Evolutionary conservation across 2,888 invertebrate genomes (phyloP).

Genomic region (Merodon equestris): DNA sequence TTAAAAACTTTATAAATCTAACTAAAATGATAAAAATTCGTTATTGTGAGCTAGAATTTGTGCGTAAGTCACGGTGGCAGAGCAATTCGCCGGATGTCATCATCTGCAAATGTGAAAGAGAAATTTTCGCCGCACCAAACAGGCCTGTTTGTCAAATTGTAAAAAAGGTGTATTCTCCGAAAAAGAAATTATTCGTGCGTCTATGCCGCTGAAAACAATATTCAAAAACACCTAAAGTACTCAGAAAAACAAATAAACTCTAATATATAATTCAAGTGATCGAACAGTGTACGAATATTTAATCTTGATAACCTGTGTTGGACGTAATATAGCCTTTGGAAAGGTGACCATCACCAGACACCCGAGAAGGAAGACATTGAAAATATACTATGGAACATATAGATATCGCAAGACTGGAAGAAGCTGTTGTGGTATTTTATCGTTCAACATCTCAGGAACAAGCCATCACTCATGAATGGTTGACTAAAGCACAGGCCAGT

Average conservation of each 20-base stretch:
- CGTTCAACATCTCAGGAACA: conserved; percentile 82
- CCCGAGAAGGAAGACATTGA: conserved; percentile 26
- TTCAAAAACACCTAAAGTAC: conserved; percentile 25
- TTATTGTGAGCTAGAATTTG: conserved; percentile 6
- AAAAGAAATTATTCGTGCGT: conserved; percentile 31
- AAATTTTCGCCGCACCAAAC: conserved; percentile 49
- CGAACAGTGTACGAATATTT: conserved; percentile 11
- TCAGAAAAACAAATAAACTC: conserved; percentile 13
- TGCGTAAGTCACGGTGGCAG: not conserved
- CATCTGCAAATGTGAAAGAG: conserved; percentile 22
- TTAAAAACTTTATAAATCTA: too few species aligned
- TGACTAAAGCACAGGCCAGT: conserved; percentile 90
- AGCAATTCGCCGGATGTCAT: conserved; percentile 35
- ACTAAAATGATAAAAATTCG: not conserved
- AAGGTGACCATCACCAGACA: conserved; percentile 26
- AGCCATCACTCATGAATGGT: conserved; percentile 90
- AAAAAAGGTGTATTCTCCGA: conserved; percentile 65
- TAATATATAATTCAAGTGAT: conserved; percentile 7
- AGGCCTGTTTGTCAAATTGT: conserved; percentile 63
- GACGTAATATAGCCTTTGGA: conserved; percentile 20
- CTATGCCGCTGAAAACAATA: conserved; percentile 43
- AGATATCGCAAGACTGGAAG: conserved; percentile 76
- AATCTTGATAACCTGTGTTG: not conserved
- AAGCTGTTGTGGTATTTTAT: conserved; percentile 78
- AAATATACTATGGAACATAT: conserved; percentile 74